phyloP scores from a whole-genome alignment of 2,113 vertebrate species.

The Donacobius atricapilla region DNA sequence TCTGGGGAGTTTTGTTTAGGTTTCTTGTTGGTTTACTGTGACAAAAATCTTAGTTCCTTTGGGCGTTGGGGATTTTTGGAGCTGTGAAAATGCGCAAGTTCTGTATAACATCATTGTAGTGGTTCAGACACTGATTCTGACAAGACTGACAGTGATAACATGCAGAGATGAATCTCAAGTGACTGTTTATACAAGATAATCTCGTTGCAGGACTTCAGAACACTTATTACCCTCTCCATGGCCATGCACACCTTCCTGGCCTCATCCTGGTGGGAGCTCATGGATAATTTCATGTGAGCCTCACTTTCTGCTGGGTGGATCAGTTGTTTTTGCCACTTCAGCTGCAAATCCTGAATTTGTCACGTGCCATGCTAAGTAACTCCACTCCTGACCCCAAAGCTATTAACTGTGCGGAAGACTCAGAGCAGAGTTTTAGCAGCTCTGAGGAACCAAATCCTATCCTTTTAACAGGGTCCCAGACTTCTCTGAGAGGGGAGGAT shows the following conservation, averaged over 20 bases:
- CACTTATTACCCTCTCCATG: background rate
- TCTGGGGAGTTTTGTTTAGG: background rate
- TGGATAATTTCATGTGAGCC: background rate
- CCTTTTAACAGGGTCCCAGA: background rate
- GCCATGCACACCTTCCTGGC: background rate
- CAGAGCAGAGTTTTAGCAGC: background rate
- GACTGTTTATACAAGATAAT: constrained; percentile 16
- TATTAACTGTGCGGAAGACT: background rate
- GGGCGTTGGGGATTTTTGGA: background rate
- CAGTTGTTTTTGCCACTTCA: background rate
- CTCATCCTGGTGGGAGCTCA: background rate
- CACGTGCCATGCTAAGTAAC: rapidly evolving
- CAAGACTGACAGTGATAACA: background rate
- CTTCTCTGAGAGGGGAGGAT: background rate
- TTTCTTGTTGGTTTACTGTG: background rate
- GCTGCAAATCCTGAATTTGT: background rate
- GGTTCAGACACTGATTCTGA: background rate
- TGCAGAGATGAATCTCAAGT: background rate
- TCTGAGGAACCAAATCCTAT: background rate
- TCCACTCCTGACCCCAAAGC: background rate
- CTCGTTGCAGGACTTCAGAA: background rate
- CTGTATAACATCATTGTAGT: background rate
- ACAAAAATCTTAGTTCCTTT: background rate
- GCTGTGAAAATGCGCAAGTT: constrained; percentile 11
- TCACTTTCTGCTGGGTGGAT: background rate